Conservation (phyloP, 1,140 invertebrate species). For the Bactericera cockerelli region DNA sequence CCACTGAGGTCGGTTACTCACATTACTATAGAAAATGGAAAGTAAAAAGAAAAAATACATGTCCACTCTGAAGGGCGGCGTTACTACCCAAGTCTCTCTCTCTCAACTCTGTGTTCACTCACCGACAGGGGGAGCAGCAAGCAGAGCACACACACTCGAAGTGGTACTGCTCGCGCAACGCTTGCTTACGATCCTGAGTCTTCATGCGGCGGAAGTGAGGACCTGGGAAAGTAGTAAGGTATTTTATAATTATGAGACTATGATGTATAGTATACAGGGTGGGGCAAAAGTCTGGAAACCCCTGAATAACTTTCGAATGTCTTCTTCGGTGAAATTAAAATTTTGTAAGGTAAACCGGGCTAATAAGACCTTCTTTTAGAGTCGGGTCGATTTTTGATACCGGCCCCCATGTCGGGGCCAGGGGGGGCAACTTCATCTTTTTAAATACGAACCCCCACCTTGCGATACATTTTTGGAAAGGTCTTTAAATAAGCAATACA, state of each 20-base stretch:
- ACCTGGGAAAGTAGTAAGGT: conserved; percentile 28
- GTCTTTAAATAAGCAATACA: too few relatives aligned
- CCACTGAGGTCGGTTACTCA: too few relatives aligned
- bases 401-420: too few relatives aligned
- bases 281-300: too few relatives aligned
- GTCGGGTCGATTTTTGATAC: too few relatives aligned
- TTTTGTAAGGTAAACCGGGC: too few relatives aligned
- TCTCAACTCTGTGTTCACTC: conserved; percentile 20
- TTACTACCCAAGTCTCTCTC: conserved; percentile 27
- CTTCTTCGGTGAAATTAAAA: too few relatives aligned
- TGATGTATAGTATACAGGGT: too few relatives aligned
- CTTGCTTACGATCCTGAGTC: conserved; percentile 36
- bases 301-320: too few relatives aligned
- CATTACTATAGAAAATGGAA: conserved; percentile 12
- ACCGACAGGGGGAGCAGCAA: conserved; percentile 35
- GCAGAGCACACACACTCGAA: conserved; percentile 48
- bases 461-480: too few relatives aligned
- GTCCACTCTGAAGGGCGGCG: conserved; percentile 27
- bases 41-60: conserved; percentile 26
- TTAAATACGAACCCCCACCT: too few relatives aligned
- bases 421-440: neutral
- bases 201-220: conserved; percentile 45
- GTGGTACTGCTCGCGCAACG: conserved; percentile 48
- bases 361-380: too few relatives aligned
- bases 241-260: conserved; percentile 4